Conservation (phyloP, 2,888 invertebrate genomes). For the Candidula unifasciata region DNA sequence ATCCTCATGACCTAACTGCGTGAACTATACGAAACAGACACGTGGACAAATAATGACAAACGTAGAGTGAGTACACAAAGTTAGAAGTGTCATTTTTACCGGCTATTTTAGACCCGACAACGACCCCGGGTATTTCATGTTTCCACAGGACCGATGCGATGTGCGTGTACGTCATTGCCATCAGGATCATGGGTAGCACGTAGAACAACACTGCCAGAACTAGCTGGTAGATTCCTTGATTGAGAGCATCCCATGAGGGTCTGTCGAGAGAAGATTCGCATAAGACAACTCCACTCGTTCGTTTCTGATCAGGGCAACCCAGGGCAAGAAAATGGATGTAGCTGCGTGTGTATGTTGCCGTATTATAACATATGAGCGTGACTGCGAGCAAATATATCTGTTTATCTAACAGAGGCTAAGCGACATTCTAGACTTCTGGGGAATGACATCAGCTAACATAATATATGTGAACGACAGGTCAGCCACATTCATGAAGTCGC, state of each 20-base stretch:
- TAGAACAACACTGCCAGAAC: slow-evolving; percentile 68
- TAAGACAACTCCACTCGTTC: background rate
- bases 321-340: background rate
- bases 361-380: background rate
- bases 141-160: slow-evolving; percentile 74
- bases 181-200: slow-evolving; percentile 71
- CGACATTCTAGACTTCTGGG: too few species aligned
- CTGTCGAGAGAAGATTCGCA: slow-evolving; percentile 28
- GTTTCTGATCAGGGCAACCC: background rate
- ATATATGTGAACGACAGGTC: too few species aligned
- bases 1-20: background rate
- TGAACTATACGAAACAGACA: background rate
- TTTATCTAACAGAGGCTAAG: too few species aligned
- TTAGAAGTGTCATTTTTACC: background rate
- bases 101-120: slow-evolving; percentile 29
- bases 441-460: too few species aligned
- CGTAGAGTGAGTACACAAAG: background rate
- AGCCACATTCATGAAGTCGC: too few species aligned
- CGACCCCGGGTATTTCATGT: slow-evolving; percentile 64
- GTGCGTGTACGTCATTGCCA: slow-evolving; percentile 71
- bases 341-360: background rate
- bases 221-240: slow-evolving; percentile 67
- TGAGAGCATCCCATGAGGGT: slow-evolving; percentile 56
- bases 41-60: background rate
- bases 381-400: background rate